These are phyloP conservation scores for Sinosuthora webbiana DNA, from an alignment of 2,113 vertebrate genomes.

Conservation along the genomic window DNA sequence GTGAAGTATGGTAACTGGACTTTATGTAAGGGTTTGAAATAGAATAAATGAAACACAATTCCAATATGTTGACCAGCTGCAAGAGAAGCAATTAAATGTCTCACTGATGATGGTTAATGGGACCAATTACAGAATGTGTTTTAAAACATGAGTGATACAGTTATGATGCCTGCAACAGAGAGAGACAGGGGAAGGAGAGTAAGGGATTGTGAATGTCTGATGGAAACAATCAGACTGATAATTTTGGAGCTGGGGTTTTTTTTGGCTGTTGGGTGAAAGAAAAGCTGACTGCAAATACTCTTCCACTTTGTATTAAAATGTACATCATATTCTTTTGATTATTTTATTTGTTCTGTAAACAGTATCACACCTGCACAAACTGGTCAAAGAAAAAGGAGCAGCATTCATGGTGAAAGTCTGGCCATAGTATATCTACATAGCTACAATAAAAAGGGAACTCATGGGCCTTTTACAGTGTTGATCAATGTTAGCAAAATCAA, in stretches of 20 bases:
- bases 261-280: neutral
- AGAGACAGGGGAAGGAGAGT: neutral
- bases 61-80: conserved; percentile 15
- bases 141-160: neutral
- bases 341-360: neutral
- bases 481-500: neutral
- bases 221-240: neutral
- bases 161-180: neutral
- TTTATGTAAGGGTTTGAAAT: conserved; percentile 2
- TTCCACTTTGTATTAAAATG: neutral
- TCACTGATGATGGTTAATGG: conserved; percentile 34
- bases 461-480: neutral
- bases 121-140: conserved; percentile 15
- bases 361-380: neutral
- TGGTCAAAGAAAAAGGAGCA: neutral
- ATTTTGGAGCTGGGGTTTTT: fast-evolving
- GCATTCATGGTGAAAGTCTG: neutral
- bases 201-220: neutral
- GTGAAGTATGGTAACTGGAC: neutral
- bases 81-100: conserved; percentile 45
- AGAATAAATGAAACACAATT: conserved; percentile 35
- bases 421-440: neutral
- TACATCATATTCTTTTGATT: neutral
- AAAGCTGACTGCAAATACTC: neutral
- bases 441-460: neutral